A percentile compares a stretch with the other conserved stretches of the same genome.
These are phyloP conservation scores for Sinosuthora webbiana DNA, from an alignment of 2,113 vertebrate genomes.

Conservation along the genomic window DNA sequence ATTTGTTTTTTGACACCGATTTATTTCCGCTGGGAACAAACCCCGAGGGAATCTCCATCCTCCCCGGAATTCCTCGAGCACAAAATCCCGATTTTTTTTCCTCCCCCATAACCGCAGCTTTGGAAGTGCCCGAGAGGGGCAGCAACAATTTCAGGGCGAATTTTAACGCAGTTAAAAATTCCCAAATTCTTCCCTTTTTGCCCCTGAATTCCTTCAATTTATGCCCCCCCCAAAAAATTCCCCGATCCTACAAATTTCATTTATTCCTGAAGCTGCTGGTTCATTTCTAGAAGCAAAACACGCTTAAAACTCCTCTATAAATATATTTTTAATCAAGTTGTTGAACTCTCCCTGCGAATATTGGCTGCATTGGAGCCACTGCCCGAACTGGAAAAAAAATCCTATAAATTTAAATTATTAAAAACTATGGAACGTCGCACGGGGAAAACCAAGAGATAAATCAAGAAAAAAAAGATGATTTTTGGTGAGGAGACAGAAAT, in stretches of 20 bases:
- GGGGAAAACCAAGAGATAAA: background rate
- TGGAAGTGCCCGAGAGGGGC: background rate
- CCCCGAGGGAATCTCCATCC: background rate
- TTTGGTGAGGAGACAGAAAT: background rate
- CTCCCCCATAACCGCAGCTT: background rate
- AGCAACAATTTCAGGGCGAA: background rate
- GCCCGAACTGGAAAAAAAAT: background rate
- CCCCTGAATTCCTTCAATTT: background rate
- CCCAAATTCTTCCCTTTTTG: background rate
- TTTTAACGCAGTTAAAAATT: background rate
- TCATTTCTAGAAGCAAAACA: background rate
- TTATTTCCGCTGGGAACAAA: background rate
- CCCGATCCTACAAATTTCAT: background rate
- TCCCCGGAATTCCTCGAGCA: background rate
- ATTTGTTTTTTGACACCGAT: background rate
- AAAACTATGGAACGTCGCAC: background rate
- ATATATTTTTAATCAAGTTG: background rate
- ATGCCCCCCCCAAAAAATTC: no score
- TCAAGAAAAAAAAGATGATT: background rate
- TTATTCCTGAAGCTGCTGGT: background rate
- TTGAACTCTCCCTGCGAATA: background rate
- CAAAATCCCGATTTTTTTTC: background rate
- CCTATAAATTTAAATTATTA: background rate
- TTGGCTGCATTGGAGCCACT: background rate
- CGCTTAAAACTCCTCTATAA: background rate